phyloP scores from a whole-genome alignment of 2,113 vertebrate species.

The Platysternon megacephalum region DNA sequence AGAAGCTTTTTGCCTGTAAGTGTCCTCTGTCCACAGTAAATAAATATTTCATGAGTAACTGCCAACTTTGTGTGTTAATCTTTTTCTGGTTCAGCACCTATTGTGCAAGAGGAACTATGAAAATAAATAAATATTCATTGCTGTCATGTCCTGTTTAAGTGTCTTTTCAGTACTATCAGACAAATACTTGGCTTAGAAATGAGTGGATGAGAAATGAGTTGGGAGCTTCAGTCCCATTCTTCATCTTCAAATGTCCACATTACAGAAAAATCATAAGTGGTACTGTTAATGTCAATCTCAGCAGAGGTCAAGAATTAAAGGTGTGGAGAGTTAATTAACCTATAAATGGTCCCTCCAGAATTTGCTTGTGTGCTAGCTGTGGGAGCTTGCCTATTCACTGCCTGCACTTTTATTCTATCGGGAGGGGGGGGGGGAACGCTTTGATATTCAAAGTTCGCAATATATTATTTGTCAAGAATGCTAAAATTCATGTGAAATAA shows the following conservation, averaged over 20 bases:
- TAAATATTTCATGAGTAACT: background rate
- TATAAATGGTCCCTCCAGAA: background rate
- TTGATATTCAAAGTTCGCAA: constrained; percentile 19
- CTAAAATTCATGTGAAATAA: background rate
- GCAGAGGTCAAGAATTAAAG: background rate
- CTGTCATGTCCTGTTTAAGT: background rate
- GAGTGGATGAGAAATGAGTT: background rate
- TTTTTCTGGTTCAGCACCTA: background rate
- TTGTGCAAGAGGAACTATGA: background rate
- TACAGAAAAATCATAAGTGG: background rate
- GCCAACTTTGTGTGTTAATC: background rate
- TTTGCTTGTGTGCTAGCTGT: background rate
- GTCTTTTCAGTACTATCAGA: background rate
- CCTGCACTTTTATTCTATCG: constrained; percentile 30
- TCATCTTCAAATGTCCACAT: accelerated
- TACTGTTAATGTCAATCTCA: background rate
- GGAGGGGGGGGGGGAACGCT: background rate
- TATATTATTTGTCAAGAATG: background rate
- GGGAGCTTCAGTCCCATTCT: background rate
- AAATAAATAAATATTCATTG: background rate
- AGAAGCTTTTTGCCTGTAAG: background rate
- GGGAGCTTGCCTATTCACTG: constrained; percentile 30
- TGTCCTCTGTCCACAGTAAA: background rate
- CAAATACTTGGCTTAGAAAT: background rate
- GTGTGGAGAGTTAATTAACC: background rate